A percentile compares a stretch with the other conserved stretches of the same genome.
Conservation (phyloP, 92 coral and sea anemone genomes). For the Actinostola sp. region DNA sequence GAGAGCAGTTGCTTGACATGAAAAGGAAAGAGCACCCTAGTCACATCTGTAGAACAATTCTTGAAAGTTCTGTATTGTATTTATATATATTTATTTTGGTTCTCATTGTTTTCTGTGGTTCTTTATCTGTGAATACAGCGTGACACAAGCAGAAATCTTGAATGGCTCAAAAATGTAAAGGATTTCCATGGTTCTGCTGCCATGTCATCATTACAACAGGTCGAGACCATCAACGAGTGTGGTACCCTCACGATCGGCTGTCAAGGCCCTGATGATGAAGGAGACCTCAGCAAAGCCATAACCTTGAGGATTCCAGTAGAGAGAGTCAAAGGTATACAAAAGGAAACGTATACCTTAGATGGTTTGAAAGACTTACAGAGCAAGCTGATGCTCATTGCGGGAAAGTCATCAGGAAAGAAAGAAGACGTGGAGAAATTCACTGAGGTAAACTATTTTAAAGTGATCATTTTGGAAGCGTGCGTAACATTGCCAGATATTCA, state of each 20-base stretch:
- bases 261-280: slow-evolving; percentile 19
- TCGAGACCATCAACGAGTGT: slow-evolving; percentile 63
- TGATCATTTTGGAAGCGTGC: not conserved
- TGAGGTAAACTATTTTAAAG: slow-evolving; percentile 57
- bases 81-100: no score
- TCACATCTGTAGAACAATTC: no score
- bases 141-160: slow-evolving; percentile 60
- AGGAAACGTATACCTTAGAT: slow-evolving; percentile 58
- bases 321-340: slow-evolving; percentile 30
- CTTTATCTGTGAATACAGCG: slow-evolving; percentile 24
- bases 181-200: slow-evolving; percentile 85
- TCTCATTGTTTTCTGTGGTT: not conserved
- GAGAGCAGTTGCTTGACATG: no score
- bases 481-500: no score
- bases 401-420: slow-evolving; percentile 70
- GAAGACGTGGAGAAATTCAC: slow-evolving; percentile 82
- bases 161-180: slow-evolving; percentile 75
- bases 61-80: no score
- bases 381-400: slow-evolving; percentile 94
- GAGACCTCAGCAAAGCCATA: slow-evolving; percentile 43
- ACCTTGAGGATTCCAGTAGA: slow-evolving; percentile 44
- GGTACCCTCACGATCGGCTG: slow-evolving; percentile 71
- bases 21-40: no score
- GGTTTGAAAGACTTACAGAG: slow-evolving; percentile 88
- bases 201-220: slow-evolving; percentile 75